Percentiles rank a stretch among this genome's conserved stretches.
Conservation (phyloP, 64 coral and sea anemone species). For the Montipora foliosa region DNA sequence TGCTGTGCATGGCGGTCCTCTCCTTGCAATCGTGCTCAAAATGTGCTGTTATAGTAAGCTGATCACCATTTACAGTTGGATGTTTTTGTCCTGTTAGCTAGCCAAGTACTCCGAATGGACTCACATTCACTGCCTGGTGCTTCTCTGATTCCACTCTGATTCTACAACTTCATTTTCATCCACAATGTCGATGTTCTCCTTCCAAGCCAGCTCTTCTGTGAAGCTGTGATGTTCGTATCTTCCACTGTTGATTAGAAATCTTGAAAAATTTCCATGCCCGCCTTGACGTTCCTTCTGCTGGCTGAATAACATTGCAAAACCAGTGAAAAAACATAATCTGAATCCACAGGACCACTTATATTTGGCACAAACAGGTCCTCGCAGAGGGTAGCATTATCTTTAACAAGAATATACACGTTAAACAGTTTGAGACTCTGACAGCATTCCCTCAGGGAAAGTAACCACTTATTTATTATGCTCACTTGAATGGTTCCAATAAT, state of each 20-base stretch:
- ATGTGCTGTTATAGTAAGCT: neutral
- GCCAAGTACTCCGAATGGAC: slow-evolving; percentile 20
- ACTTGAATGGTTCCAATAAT: slow-evolving; percentile 71
- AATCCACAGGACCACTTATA: slow-evolving; percentile 39
- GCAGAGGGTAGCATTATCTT: slow-evolving; percentile 52
- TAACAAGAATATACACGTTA: slow-evolving; percentile 49
- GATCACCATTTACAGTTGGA: neutral
- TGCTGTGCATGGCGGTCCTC: slow-evolving; percentile 63
- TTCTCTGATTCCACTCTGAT: neutral
- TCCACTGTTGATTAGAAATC: neutral
- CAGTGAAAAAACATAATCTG: slow-evolving; percentile 69
- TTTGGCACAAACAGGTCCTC: slow-evolving; percentile 70
- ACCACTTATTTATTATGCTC: slow-evolving; percentile 71
- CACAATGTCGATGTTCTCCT: slow-evolving; percentile 30
- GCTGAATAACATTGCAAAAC: slow-evolving; percentile 51
- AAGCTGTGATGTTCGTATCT: slow-evolving; percentile 46
- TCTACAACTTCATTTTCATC: slow-evolving; percentile 2
- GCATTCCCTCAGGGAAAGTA: slow-evolving; percentile 64
- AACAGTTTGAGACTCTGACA: slow-evolving; percentile 62
- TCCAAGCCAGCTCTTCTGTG: neutral
- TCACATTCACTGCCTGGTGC: slow-evolving; percentile 32
- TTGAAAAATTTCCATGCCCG: slow-evolving; percentile 38
- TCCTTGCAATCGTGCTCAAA: neutral
- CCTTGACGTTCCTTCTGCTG: slow-evolving; percentile 50
- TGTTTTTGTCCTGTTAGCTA: neutral